phyloP scores from a whole-genome alignment of 1,140 invertebrate genomes.

The Panagrolaimus sp. region DNA sequence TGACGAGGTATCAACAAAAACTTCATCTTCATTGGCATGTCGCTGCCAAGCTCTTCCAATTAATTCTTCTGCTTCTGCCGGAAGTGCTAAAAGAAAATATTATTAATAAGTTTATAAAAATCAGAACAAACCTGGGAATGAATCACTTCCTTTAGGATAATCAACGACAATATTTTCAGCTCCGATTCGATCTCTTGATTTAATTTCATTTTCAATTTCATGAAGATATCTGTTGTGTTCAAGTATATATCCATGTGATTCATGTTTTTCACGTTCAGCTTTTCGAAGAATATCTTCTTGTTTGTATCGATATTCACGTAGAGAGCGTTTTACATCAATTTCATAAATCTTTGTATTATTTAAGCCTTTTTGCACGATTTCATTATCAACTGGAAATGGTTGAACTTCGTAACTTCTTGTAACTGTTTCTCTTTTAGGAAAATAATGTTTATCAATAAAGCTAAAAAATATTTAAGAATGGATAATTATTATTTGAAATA shows the following conservation, averaged over 20 bases:
- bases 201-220: slow-evolving; percentile 6
- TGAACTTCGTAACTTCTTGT: background rate
- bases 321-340: background rate
- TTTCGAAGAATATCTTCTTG: background rate
- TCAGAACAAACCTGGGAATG: background rate
- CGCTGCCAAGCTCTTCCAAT: slow-evolving; percentile 41
- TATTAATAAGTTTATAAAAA: background rate
- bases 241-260: background rate
- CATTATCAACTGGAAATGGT: background rate
- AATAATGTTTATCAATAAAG: background rate
- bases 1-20: slow-evolving; percentile 38
- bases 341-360: background rate
- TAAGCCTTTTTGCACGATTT: background rate
- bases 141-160: background rate
- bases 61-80: slow-evolving; percentile 27
- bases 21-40: slow-evolving; percentile 22
- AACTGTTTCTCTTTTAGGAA: background rate
- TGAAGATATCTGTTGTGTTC: too few species aligned
- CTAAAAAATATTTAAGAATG: background rate
- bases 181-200: background rate
- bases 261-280: background rate
- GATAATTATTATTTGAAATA: too few species aligned
- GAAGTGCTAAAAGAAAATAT: slow-evolving; percentile 35
- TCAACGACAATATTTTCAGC: background rate
- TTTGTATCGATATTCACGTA: too few species aligned